Base-by-base conservation (phyloP, 2,888 invertebrate genomes). In the Mythimna pallens region DNA sequence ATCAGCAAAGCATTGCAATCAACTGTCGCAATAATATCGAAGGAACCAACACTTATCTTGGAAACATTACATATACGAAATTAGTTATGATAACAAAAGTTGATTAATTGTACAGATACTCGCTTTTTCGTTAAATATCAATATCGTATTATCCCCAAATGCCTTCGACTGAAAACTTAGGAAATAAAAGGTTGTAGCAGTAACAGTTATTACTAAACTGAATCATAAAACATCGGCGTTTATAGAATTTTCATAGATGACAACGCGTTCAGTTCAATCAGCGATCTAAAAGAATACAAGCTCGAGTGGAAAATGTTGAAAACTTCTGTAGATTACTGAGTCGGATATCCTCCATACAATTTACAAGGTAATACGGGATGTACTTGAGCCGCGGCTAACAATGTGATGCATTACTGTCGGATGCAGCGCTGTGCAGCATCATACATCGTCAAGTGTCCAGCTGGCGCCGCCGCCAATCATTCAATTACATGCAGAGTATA, bases 391-490 rank as follows among this genome's bases (percentile, higher is more conserved):
- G 84, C 86, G 85, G 86, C 78, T 87, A 90, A 91, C 88, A 80
- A 91, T 86, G 89, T 89, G 91, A 89, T 91, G 89, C 86, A 89
- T 89, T 84, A 87, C 89, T 89, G 89, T 88, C 89, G 92, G 90
- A 93, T 91, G 91, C 90, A 87, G 78, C 83, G 87, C 93, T 94
- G 94, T 87, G 76, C 88, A 91, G 88, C 92, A 89, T 94, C 94
- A 93, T 89, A 88, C 93, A 67, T 58, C 82, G 67, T 80, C 93
- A 92, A 93, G 93, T 92, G 92, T 91, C 91, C 89, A 91, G 83
- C 87, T 92, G 94, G 94, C 94, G 94, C 93, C 91, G 91, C 91
- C 78, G 89, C 85, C 93, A 94, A 94, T 94, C 93, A 93, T 94
- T 92, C 94, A 94, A 94, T 94, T 94, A 92, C 88, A 85, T 87